Conservation (phyloP, 2,888 invertebrate species). For the Octonoba sinensis region DNA sequence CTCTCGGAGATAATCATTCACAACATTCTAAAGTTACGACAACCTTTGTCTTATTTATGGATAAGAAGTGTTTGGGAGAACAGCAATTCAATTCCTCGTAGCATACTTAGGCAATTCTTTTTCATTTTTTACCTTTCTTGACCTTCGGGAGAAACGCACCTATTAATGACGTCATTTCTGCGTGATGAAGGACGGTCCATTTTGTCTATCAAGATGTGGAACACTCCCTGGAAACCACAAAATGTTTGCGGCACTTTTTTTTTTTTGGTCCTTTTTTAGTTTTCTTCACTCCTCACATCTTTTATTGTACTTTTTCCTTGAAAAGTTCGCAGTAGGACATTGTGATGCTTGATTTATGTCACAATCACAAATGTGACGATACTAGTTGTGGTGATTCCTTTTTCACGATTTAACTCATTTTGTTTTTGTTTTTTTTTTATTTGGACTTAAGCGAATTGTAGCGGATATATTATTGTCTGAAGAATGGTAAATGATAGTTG, state of each 20-base stretch:
- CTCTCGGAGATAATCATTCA: too few species aligned
- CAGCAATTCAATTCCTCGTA: too few species aligned
- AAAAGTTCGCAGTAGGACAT: constrained; percentile 3
- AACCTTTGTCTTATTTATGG: too few species aligned
- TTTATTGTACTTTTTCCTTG: constrained; percentile 14
- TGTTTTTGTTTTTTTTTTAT: not conserved
- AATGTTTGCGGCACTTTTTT: not conserved
- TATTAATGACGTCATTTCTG: constrained; percentile 38
- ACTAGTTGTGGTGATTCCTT: not conserved
- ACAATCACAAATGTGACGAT: constrained; percentile 20
- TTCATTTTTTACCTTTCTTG: constrained; percentile 11
- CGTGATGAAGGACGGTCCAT: constrained; percentile 29
- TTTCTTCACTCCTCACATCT: constrained; percentile 6
- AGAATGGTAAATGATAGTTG: too few species aligned
- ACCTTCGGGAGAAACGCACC: constrained; percentile 39
- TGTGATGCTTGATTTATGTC: constrained; percentile 9
- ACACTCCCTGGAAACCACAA: not conserved
- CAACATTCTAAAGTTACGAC: too few species aligned
- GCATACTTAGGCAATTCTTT: not conserved
- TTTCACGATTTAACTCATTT: constrained; percentile 1
- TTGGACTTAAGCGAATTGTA: constrained; percentile 2
- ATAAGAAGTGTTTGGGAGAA: too few species aligned
- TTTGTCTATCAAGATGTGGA: constrained; percentile 10
- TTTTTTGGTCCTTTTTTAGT: not conserved
- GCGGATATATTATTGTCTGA: not conserved